phyloP scores from a whole-genome alignment of 2,888 invertebrate genomes.

The Parnassius apollo region DNA sequence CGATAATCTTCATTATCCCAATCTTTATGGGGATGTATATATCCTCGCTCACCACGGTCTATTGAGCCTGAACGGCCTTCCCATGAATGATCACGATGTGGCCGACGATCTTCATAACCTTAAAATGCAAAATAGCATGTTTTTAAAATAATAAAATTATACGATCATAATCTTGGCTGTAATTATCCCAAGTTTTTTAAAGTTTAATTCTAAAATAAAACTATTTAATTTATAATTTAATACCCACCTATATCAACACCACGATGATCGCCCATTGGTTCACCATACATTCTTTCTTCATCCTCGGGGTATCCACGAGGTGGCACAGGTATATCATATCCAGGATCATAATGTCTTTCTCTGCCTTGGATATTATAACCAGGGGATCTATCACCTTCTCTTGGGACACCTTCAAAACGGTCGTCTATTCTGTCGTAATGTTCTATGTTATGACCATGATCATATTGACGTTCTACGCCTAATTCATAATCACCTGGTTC shows the following conservation, averaged over 20 bases:
- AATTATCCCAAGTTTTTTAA: too few relatives aligned
- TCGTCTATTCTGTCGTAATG: conserved; percentile 74
- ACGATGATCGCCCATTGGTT: conserved; percentile 69
- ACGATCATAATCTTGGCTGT: too few relatives aligned
- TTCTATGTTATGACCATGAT: conserved; percentile 73
- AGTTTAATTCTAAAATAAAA: too few relatives aligned
- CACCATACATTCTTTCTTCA: conserved; percentile 77
- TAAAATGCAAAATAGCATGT: conserved; percentile 28
- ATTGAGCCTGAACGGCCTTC: conserved; percentile 74
- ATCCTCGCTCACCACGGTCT: conserved; percentile 72
- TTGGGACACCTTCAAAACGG: conserved; percentile 67
- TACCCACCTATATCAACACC: conserved; percentile 64
- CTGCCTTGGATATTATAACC: conserved; percentile 63
- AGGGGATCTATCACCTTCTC: conserved; percentile 72
- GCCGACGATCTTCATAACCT: conserved; percentile 77
- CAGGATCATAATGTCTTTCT: conserved; percentile 73
- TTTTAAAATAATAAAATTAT: too few relatives aligned
- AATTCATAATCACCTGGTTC: conserved; percentile 74
- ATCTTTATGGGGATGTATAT: conserved; percentile 74
- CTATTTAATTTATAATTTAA: too few relatives aligned
- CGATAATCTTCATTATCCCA: conserved; percentile 81
- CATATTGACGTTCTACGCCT: conserved; percentile 69
- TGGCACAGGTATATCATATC: conserved; percentile 71
- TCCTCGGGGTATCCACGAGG: conserved; percentile 76
- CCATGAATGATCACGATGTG: conserved; percentile 80